Base-by-base conservation (phyloP, 2,797 vertebrate genomes). In the Gambusia yucatana region DNA sequence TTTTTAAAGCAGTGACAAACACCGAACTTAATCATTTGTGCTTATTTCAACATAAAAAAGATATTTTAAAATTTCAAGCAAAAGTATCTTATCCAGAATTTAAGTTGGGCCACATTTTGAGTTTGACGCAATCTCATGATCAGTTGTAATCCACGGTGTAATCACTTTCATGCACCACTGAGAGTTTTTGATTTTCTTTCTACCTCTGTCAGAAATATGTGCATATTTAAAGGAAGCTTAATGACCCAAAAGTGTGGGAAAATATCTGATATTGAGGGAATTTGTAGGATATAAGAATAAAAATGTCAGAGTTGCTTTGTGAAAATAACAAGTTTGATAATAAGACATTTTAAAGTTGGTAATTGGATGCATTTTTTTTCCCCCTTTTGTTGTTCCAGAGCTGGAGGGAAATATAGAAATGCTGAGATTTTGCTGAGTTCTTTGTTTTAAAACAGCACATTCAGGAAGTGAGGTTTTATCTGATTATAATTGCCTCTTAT, bases 311-410 rank as follows among this genome's bases (percentile, higher is more conserved):
- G 87, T 84, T 82, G 83, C 89, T 87, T 90, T 89, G 85, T 94
- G 92, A 94, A 95, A 94, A 94, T 92, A 92, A 94, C 88, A 94
- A 92, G 91, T 94, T 95, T 92, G 87, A 94, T 92, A 94, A 95
- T 94, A 92, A 92, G 84, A 85, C 89, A 93, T 92, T 93, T 92
- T 89, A 82, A 90, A 83, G 91, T 94, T 90, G 89, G 91, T 93
- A 94, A 94, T 94, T 94, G 87, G 94, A 95, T 85, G 88, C 86
- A 87, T 89, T 92, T 90, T 87, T 25, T 86, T 82, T 86, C 48
- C 46, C 48, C 50, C 50, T 93, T 94, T 93, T 93, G 95, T 92
- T 93, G 91, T 93, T 93, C 91, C 82, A 88, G 79, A 79, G 94
- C 94, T 95, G 79, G 55, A 90, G 92, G 94, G 93, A 92, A 90